Conservation (phyloP, 2,113 vertebrate genomes). For the Melanerpes formicivorus region DNA sequence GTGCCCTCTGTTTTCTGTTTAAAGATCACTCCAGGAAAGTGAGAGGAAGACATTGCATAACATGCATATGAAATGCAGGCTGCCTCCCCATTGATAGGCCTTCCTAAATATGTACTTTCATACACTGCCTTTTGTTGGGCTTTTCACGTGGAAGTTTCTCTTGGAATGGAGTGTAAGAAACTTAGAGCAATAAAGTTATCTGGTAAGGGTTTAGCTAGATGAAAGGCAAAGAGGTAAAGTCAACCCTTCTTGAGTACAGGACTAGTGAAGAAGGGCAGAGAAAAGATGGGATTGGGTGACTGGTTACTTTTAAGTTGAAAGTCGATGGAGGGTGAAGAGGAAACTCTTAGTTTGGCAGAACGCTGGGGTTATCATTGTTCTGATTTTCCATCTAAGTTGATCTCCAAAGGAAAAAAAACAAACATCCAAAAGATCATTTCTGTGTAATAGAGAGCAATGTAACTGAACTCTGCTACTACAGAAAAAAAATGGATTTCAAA, state of each 20-base stretch:
- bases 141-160: background rate
- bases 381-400: background rate
- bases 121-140: background rate
- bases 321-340: background rate
- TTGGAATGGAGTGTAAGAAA: background rate
- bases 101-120: background rate
- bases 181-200: background rate
- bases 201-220: background rate
- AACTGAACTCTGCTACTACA: constrained; percentile 28
- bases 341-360: constrained; percentile 9
- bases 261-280: background rate
- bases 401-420: constrained; percentile 42
- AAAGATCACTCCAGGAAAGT: background rate
- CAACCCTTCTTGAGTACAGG: background rate
- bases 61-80: constrained; percentile 24
- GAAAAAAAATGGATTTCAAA: constrained; percentile 53
- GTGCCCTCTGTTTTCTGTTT: constrained; percentile 24
- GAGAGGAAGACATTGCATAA: constrained; percentile 17
- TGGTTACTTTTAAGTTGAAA: constrained; percentile 28
- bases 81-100: background rate
- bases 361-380: background rate
- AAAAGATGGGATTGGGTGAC: background rate
- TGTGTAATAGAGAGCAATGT: background rate
- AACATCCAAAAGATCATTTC: background rate
- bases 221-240: background rate